Base-by-base conservation (phyloP, 2,888 invertebrate genomes). In the Lochmaea crataegi region DNA sequence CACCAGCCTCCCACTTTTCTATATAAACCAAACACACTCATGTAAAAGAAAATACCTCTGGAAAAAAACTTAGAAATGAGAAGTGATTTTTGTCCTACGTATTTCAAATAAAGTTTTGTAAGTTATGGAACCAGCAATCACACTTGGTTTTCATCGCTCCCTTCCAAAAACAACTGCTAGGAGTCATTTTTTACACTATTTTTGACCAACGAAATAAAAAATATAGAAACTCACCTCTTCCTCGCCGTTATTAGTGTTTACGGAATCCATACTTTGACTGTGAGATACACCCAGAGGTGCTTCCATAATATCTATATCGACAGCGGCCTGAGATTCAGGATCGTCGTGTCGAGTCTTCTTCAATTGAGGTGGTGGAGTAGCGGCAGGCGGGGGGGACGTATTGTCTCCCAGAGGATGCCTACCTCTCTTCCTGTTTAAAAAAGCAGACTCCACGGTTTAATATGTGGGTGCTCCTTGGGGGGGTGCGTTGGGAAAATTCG, bases 221-320 rank as follows among this genome's bases (percentile, higher is more conserved):
- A 18, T 9, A 16, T 9, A 11, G 10, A 5, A 38, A 75, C 94
- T 90, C 85, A 97, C 98, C 97, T 97, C 98, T 92, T 97, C 98
- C 90, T 98, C 97, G 87, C 96, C 94, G 87, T 95, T 94, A 86
- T 94, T 93, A 83, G 96, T 96, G 90, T 97, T 97, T 87, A 97
- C 97, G 84, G 96, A 97, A 90, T 97, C 97, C 96, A 97, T 97
- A 90, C 96, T 97, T 89, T 97, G 97, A 87, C 96, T 96, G 85
- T 95, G 91, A 84, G 96, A 94, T 86, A 93, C 90, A 85, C 92
- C 91, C 81, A 92, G 91, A 80, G 92, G 89, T 80, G 92, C 91
- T 87, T 92, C 92, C 89, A 91, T 91, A 85, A 88, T 88, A 86
- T 88, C 87, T 41, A 61, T 56, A 18, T 45, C 65, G 42, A 76